Conservation (phyloP, 2,797 vertebrate species). For the Rhadinocentrus ornatus region DNA sequence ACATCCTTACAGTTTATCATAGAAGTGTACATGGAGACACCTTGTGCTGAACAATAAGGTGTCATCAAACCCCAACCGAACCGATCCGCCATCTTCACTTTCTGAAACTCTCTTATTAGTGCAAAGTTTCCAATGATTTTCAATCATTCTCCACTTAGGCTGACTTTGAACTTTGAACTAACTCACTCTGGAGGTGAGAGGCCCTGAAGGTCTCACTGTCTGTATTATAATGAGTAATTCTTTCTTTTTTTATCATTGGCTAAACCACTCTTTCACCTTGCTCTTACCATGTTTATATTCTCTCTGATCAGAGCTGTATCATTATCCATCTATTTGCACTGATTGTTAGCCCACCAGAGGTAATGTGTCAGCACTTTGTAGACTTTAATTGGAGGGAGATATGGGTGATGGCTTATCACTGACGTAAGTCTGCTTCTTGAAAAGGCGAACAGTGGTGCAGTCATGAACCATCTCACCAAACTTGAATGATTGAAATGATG, state of each 20-base stretch:
- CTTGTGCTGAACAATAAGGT: conserved; percentile 55
- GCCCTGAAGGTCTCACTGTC: conserved; percentile 57
- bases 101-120: conserved; percentile 44
- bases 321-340: conserved; percentile 69
- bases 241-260: conserved; percentile 68
- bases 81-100: conserved; percentile 11
- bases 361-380: conserved; percentile 76
- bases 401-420: conserved; percentile 66
- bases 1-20: conserved; percentile 28
- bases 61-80: conserved; percentile 20
- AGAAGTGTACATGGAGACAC: conserved; percentile 34
- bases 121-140: conserved; percentile 65
- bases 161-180: conserved; percentile 83
- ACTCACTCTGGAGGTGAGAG: conserved; percentile 55
- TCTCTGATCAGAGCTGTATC: conserved; percentile 51
- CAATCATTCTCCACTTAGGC: conserved; percentile 68
- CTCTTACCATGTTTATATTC: conserved; percentile 49
- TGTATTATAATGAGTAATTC: conserved; percentile 73
- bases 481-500: conserved; percentile 67
- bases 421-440: conserved; percentile 64
- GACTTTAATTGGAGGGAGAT: conserved; percentile 73
- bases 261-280: conserved; percentile 71
- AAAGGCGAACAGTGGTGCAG: conserved; percentile 54
- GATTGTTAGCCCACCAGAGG: conserved; percentile 64
- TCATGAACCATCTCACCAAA: conserved; percentile 52